Conservation (phyloP, 2,888 invertebrate genomes). For the Nomada ferruginata region DNA sequence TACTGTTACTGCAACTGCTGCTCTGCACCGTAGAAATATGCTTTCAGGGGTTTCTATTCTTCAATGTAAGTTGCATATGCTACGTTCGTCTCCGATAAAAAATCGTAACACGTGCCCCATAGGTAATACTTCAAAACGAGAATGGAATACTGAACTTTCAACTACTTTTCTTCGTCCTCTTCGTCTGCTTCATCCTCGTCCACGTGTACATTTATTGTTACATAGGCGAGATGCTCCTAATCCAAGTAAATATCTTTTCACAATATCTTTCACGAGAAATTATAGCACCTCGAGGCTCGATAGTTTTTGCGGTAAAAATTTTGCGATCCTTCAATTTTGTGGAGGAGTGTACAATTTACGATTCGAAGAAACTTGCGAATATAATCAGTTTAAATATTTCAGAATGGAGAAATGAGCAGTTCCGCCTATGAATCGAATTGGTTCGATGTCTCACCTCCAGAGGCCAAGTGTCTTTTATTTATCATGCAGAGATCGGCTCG, state of each 20-base stretch:
- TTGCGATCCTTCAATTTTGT: not conserved
- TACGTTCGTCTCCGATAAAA: not conserved
- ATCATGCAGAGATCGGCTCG: slow-evolving; percentile 62
- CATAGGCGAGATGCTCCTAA: slow-evolving; percentile 68
- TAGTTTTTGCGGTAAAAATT: not conserved
- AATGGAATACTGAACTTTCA: slow-evolving; percentile 38
- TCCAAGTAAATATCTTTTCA: slow-evolving; percentile 32
- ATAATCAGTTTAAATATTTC: not conserved
- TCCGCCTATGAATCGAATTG: slow-evolving; percentile 70
- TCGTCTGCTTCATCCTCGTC: slow-evolving; percentile 43
- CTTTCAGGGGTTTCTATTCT: slow-evolving; percentile 69
- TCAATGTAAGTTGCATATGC: slow-evolving; percentile 63
- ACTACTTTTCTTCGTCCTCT: slow-evolving; percentile 57
- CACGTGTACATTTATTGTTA: slow-evolving; percentile 73
- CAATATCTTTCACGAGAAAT: too few species aligned
- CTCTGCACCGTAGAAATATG: slow-evolving; percentile 72
- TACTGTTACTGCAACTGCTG: slow-evolving; percentile 71
- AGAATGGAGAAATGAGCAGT: slow-evolving; percentile 67
- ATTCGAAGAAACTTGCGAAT: too few species aligned
- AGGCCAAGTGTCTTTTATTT: slow-evolving; percentile 64
- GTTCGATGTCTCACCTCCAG: slow-evolving; percentile 62
- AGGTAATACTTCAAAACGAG: slow-evolving; percentile 21
- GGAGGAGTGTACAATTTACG: too few species aligned
- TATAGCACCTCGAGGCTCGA: not conserved
- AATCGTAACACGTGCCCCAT: not conserved